Percentiles rank a stretch among this genome's conserved stretches.
phyloP scores from a whole-genome alignment of 2,797 vertebrate species.

The Oreortyx pictus region DNA sequence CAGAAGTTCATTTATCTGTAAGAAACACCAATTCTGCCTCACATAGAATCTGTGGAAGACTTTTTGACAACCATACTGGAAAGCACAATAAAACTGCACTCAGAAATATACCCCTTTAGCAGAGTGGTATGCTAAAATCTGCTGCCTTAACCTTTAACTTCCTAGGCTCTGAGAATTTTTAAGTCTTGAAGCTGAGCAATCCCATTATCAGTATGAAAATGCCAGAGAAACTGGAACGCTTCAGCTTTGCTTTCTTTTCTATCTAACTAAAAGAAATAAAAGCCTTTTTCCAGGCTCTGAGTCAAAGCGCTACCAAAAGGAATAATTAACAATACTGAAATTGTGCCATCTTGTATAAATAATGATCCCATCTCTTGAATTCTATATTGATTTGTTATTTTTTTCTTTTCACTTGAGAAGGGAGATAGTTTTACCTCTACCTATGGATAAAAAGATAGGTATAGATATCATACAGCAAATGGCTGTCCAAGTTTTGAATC shows the following conservation, averaged over 20 bases:
- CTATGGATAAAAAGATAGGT: neutral
- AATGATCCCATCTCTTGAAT: neutral
- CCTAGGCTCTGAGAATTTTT: neutral
- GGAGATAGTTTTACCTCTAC: neutral
- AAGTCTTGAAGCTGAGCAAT: neutral
- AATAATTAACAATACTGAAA: conserved; percentile 9
- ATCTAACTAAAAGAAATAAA: neutral
- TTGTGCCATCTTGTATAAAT: neutral
- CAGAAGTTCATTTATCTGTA: neutral
- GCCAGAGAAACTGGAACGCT: neutral
- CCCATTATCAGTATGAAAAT: neutral
- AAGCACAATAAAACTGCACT: neutral
- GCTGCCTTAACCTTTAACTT: neutral
- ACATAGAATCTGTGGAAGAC: neutral
- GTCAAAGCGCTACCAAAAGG: neutral
- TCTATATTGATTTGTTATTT: neutral
- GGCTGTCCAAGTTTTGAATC: neutral
- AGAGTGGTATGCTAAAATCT: neutral
- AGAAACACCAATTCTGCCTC: neutral
- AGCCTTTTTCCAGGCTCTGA: neutral
- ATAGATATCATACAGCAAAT: neutral
- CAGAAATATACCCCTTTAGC: neutral
- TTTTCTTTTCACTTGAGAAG: conserved; percentile 9
- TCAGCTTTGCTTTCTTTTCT: neutral
- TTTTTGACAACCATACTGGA: neutral